Percentiles rank a stretch among this genome's conserved stretches.
These are phyloP conservation scores for Paracentrotus lividus DNA, from an alignment of 53 echinoderm and acorn worm species.

Conservation along the genomic window DNA sequence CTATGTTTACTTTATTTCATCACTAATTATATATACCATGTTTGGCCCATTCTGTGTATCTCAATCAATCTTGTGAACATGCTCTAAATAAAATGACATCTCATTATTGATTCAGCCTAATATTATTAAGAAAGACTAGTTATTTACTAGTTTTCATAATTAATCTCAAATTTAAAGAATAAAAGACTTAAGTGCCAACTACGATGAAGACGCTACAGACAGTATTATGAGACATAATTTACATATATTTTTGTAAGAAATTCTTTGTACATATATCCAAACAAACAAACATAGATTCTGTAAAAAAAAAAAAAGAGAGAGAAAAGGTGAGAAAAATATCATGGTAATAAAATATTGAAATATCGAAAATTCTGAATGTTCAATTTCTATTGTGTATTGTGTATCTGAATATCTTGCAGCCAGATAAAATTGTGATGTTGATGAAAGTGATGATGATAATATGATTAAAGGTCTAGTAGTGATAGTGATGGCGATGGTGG, in stretches of 20 bases:
- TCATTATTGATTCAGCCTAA: neutral
- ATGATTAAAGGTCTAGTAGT: too few relatives aligned
- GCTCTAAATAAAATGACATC: neutral
- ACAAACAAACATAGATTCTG: conserved; percentile 61
- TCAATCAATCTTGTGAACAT: too few relatives aligned
- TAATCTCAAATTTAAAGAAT: neutral
- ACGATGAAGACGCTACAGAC: neutral
- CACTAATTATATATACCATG: too few relatives aligned
- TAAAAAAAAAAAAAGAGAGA: conserved; percentile 33
- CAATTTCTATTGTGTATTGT: neutral
- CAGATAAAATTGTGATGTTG: too few relatives aligned
- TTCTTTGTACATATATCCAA: conserved; percentile 60
- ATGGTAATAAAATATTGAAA: conserved; percentile 64
- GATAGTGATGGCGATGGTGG: too few relatives aligned
- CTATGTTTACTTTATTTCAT: too few relatives aligned
- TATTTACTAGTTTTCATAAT: too few relatives aligned
- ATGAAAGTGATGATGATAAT: too few relatives aligned
- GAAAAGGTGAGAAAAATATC: conserved; percentile 34
- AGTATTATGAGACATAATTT: conserved; percentile 68
- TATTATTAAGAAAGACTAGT: too few relatives aligned
- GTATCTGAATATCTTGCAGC: too few relatives aligned
- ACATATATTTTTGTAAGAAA: conserved; percentile 70
- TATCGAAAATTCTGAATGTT: conserved; percentile 17
- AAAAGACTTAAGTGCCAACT: conserved; percentile 65
- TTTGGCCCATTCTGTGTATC: too few relatives aligned